Base-by-base conservation (phyloP, 2,113 vertebrate species). In the Gnathonemus longibarbis region DNA sequence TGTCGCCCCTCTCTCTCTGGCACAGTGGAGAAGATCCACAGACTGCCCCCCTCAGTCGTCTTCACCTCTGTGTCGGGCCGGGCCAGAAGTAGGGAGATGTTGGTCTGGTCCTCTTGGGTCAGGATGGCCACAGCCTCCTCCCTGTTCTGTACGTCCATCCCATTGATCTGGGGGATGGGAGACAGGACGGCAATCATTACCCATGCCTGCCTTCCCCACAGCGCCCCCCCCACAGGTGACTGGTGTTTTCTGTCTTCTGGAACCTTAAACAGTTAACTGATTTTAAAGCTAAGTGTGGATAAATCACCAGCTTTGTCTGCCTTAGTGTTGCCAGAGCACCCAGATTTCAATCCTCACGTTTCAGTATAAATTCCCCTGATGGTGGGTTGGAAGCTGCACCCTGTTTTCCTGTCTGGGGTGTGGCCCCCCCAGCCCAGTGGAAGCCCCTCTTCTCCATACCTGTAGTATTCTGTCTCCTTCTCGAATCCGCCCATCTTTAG, bases 1-100 rank as follows among this genome's bases (percentile, higher is more conserved):
- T 84, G 39, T 24, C 4, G 39, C 39, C 42, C 83, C 45, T 46
- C 39, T 84, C 83, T 11, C 39, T n/a, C 39, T n/a, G 42, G 39
- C 83, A 48, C 27, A 83, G 35, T 48, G 19, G 39, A 84, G 6
- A 46, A 21, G 19, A 45, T 66, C 62, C 62, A 66, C 62, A 31
- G 62, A 66, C 62, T 27, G 48, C 48, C 46, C n/a, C 48, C 49
- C 24, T 4, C 24, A 24, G 17, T 19, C 5, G 8, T 46, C 53
- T 94, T 94, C 92, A 98, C 98, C 97, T 98, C 97, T 85, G 96
- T 96, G 93, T 98, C 98, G 0, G 98, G 97, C 88, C 98, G 95
- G 31, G 98, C 97, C 21, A 98, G 96, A 56, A 98, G 94, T 91
- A 98, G 94, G 49, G 97, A 98, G 92, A 98, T 95, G 93, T 98